These are phyloP conservation scores for Hesperia comma DNA, from an alignment of 2,888 invertebrate genomes.

Conservation along the genomic window DNA sequence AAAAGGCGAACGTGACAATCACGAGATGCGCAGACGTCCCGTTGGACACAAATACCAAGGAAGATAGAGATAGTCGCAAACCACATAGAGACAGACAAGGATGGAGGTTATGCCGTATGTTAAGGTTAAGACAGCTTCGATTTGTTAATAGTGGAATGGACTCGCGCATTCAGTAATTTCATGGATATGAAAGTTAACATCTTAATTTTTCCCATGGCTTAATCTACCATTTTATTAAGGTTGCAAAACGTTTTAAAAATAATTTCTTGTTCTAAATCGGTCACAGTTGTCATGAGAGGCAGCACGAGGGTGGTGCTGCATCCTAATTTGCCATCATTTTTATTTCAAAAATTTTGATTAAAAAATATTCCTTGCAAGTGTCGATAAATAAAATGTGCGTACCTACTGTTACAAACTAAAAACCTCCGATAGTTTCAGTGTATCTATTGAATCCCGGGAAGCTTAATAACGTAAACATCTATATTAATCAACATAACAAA, in stretches of 20 bases:
- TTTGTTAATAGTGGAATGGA: not conserved
- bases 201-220: too few relatives aligned
- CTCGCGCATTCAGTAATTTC: not conserved
- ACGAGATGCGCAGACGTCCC: conserved; percentile 51
- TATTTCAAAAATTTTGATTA: too few relatives aligned
- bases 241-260: too few relatives aligned
- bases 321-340: too few relatives aligned
- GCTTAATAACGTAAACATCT: not conserved
- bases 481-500: conserved; percentile 1
- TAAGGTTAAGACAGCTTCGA: not conserved
- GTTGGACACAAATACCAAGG: conserved; percentile 53
- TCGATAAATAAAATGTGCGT: too few relatives aligned
- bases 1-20: conserved; percentile 46
- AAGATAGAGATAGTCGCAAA: conserved; percentile 45
- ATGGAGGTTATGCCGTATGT: not conserved
- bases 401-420: too few relatives aligned
- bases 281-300: too few relatives aligned
- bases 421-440: not conserved
- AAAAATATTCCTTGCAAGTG: too few relatives aligned
- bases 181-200: not conserved
- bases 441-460: not conserved
- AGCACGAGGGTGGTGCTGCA: too few relatives aligned
- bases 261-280: too few relatives aligned
- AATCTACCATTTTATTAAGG: too few relatives aligned
- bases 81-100: conserved; percentile 19